Evolutionary conservation across 2,797 vertebrate genomes (phyloP).

Genomic region (Fringilla coelebs): DNA sequence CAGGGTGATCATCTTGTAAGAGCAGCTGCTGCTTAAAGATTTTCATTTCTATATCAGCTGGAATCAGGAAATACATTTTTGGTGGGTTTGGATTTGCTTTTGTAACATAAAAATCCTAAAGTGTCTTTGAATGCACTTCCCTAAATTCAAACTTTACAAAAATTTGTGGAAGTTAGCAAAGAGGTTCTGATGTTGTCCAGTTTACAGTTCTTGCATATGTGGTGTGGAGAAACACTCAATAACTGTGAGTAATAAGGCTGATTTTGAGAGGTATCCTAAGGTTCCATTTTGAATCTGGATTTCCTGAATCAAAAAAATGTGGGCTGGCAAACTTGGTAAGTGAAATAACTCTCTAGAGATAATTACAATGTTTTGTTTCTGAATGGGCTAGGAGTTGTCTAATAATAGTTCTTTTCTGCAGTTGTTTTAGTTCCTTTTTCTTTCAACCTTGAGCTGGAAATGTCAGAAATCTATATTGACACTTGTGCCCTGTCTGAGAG

Average conservation of each 20-base stretch:
- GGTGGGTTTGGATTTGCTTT: not conserved
- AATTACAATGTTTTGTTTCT: not conserved
- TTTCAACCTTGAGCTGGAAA: not conserved
- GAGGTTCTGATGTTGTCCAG: not conserved
- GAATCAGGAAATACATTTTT: not conserved
- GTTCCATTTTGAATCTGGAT: not conserved
- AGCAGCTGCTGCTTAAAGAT: slow-evolving; percentile 8
- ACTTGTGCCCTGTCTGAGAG: not conserved
- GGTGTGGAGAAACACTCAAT: not conserved
- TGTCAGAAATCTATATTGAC: not conserved
- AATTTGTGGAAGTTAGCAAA: not conserved
- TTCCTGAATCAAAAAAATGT: not conserved
- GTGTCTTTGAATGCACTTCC: not conserved
- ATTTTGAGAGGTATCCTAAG: not conserved
- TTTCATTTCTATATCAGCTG: not conserved
- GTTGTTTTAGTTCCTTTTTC: not conserved
- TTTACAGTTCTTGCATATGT: not conserved
- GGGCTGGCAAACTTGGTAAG: not conserved
- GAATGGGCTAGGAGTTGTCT: not conserved
- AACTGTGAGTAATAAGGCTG: not conserved
- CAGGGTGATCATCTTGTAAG: not conserved
- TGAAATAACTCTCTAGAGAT: not conserved
- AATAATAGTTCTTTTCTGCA: not conserved
- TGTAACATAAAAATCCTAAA: not conserved
- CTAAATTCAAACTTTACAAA: not conserved